Percentiles rank a stretch among this genome's conserved stretches.
Conservation (phyloP, 2,797 vertebrate genomes). For the Gastrophryne carolinensis region DNA sequence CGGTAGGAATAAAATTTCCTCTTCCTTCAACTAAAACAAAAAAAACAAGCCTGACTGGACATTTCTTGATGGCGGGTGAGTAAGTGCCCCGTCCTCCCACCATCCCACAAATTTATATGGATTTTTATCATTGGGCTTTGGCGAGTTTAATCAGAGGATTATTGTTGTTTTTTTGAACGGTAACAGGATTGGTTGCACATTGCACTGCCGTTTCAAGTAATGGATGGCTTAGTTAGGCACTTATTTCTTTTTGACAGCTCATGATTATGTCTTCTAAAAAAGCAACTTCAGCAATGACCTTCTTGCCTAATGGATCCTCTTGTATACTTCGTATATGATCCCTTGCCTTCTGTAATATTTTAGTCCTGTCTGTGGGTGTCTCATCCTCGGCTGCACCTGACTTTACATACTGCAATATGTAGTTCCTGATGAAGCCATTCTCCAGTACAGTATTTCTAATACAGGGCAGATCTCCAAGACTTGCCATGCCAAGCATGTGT, state of each 20-base stretch:
- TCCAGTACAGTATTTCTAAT: slow-evolving; percentile 65
- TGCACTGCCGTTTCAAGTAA: too few species aligned
- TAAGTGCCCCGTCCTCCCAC: too few species aligned
- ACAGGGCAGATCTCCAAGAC: slow-evolving; percentile 70
- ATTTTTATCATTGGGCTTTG: too few species aligned
- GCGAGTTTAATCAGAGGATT: too few species aligned
- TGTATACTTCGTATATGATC: slow-evolving; percentile 67
- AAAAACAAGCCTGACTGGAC: too few species aligned
- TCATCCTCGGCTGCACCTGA: slow-evolving; percentile 64
- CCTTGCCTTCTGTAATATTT: slow-evolving; percentile 66
- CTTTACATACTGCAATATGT: slow-evolving; percentile 79
- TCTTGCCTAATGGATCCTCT: slow-evolving; percentile 53
- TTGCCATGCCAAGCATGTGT: slow-evolving; percentile 80
- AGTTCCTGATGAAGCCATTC: slow-evolving; percentile 67
- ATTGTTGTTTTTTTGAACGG: too few species aligned
- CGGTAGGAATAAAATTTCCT: too few species aligned
- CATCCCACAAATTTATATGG: too few species aligned
- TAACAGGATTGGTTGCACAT: too few species aligned
- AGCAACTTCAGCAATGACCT: slow-evolving; percentile 54
- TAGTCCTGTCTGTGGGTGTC: slow-evolving; percentile 63
- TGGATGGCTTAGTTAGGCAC: too few species aligned
- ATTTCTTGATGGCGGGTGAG: too few species aligned
- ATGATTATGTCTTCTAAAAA: slow-evolving; percentile 77
- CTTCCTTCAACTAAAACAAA: too few species aligned
- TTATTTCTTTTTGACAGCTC: slow-evolving; percentile 58